Evolutionary conservation across 2,797 vertebrate genomes (phyloP), one percentile per base, ranked within the genome.

Genomic region (Muscicapa comitata): DNA sequence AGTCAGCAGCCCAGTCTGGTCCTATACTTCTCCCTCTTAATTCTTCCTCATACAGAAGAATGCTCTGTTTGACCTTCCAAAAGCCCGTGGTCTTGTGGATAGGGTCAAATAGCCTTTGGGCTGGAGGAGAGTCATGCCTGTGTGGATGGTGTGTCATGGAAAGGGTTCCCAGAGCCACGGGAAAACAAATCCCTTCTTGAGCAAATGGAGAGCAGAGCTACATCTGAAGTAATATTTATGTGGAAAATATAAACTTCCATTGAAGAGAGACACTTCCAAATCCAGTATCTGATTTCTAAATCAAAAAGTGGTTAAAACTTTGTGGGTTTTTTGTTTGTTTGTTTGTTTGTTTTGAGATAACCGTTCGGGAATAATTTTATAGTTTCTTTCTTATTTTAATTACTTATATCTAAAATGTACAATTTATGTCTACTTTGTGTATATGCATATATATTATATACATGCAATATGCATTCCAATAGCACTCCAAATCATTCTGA

Each of bases 11-110:
- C 15, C 51, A 68, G 13, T 18, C 61, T 57, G 50, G 37, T 62
- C 67, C 58, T 65, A 7, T 23, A 17, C 13, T 78, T 79, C 35
- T 78, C 15, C 16, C 14, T 82, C 33, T 70, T 55, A 51, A 47
- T 66, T 90, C 40, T 17, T 70, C 16, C 10, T 54, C 8, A 5
- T 4, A 13, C 25, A 43, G 25, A 43, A 17, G 23, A 72, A 10
- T 62, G 31, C 10, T 28, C 23, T 54, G 1, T 28, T 13, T 57
- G 26, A 55, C n/a, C 11, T 70, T 76, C 61, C 55, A 35, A 62
- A 90, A 75, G 3, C 14, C 17, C 25, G 19, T 0, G 0, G 2
- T 43, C 2, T 63, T n/a, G 17, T 17, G 47, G 53, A 48, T 11
- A 11, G 40, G 26, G 55, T 53, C 18, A 71, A 78, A 57, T 6